These are phyloP conservation scores for Pollicipes pollicipes DNA, from an alignment of 1,140 invertebrate genomes.

Conservation along the genomic window DNA sequence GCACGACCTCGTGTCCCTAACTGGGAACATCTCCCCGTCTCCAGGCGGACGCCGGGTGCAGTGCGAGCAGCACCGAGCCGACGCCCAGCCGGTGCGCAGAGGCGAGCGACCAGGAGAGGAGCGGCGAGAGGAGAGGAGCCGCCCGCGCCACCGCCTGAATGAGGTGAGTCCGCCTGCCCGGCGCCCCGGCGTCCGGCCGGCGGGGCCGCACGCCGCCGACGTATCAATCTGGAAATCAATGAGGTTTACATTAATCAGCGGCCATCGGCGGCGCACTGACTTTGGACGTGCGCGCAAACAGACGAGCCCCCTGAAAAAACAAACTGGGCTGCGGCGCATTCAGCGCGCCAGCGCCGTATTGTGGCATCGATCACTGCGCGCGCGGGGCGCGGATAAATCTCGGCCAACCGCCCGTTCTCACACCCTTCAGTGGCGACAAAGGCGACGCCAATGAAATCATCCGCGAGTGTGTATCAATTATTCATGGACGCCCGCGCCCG, in stretches of 20 bases:
- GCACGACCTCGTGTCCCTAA: no score
- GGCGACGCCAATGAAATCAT: background rate
- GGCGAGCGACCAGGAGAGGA: no score
- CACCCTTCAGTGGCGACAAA: background rate
- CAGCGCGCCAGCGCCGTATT: background rate
- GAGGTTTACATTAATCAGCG: background rate
- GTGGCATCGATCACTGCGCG: background rate
- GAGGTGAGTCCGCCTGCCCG: no score
- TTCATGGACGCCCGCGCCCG: background rate
- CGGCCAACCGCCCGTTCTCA: background rate
- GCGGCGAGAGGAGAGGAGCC: no score
- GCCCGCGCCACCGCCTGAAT: no score
- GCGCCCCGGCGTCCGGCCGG: no score
- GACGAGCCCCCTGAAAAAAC: background rate
- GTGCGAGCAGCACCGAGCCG: no score
- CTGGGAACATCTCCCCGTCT: no score
- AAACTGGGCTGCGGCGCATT: background rate
- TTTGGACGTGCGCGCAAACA: background rate
- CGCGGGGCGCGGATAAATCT: background rate
- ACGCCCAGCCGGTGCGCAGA: no score
- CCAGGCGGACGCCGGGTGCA: no score
- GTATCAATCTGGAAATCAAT: background rate
- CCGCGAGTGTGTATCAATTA: background rate
- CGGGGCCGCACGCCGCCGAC: no score
- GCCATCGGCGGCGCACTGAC: background rate